Evolutionary conservation across 2,888 invertebrate species (phyloP).

Genomic region (Neuroscelio doddi): DNA sequence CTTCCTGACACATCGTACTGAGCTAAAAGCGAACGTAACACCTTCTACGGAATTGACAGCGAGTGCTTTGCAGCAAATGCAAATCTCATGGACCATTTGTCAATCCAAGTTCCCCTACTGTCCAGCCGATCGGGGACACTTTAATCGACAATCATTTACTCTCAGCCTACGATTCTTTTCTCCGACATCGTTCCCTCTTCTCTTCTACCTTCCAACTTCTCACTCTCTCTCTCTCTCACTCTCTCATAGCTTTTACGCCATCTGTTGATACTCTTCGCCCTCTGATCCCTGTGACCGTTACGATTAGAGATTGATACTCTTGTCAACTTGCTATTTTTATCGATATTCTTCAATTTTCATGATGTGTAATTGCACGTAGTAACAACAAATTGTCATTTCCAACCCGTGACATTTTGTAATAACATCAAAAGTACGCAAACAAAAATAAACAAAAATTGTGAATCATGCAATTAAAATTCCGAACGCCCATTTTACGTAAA

Average conservation of each 20-base stretch:
- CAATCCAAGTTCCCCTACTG: slow-evolving; percentile 54
- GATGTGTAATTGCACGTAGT: slow-evolving; percentile 19
- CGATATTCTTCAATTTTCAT: slow-evolving; percentile 27
- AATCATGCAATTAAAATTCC: too few relatives aligned
- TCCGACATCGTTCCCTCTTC: background rate
- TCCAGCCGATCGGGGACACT: slow-evolving; percentile 56
- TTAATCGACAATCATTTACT: slow-evolving; percentile 69
- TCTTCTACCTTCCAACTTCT: slow-evolving; percentile 10
- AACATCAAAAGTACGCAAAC: too few relatives aligned
- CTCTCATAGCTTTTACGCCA: too few relatives aligned
- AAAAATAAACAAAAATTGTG: too few relatives aligned
- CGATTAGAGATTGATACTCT: slow-evolving; percentile 56
- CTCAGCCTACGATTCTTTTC: slow-evolving; percentile 22
- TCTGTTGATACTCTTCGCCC: slow-evolving; percentile 58
- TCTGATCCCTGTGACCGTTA: slow-evolving; percentile 28
- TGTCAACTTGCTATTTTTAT: slow-evolving; percentile 38
- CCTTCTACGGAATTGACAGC: slow-evolving; percentile 53
- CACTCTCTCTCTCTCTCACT: background rate
- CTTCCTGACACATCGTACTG: slow-evolving; percentile 8
- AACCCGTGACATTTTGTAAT: too few relatives aligned
- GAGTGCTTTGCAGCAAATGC: slow-evolving; percentile 61
- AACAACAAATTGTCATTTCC: slow-evolving; percentile 20
- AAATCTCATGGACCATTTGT: slow-evolving; percentile 68
- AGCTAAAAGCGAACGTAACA: slow-evolving; percentile 19
- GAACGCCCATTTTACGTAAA: too few relatives aligned